A percentile compares a stretch with the other conserved stretches of the same genome.
phyloP scores from a whole-genome alignment of 2,888 invertebrate genomes.

The Megastigmus dorsalis region DNA sequence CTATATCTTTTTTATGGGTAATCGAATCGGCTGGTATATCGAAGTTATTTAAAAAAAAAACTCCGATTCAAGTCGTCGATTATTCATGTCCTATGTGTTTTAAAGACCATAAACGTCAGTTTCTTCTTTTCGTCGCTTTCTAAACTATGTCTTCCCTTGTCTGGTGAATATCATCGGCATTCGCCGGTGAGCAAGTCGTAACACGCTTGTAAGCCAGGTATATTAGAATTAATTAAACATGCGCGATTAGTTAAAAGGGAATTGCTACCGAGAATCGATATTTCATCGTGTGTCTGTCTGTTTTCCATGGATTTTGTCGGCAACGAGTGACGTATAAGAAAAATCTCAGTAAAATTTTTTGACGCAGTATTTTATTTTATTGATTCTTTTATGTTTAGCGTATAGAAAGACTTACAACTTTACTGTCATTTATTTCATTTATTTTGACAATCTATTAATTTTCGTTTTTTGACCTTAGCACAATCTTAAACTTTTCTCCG shows the following conservation, averaged over 20 bases:
- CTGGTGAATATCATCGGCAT: conserved; percentile 37
- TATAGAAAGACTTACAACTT: too few relatives aligned
- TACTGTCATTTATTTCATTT: too few relatives aligned
- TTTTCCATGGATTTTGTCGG: conserved; percentile 24
- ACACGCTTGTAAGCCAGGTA: conserved; percentile 33
- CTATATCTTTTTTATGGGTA: conserved; percentile 18
- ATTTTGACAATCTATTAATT: too few relatives aligned
- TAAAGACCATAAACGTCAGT: conserved; percentile 47
- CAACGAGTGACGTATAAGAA: too few relatives aligned
- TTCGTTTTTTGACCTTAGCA: too few relatives aligned
- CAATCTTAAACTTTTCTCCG: too few relatives aligned
- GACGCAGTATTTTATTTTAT: too few relatives aligned
- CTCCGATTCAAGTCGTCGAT: conserved; percentile 25
- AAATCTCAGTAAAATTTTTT: too few relatives aligned
- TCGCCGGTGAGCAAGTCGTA: conserved; percentile 29
- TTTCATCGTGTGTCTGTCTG: not conserved
- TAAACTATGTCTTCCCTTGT: conserved; percentile 27
- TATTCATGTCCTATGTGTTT: conserved; percentile 28
- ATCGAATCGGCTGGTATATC: not conserved
- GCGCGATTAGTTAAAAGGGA: conserved; percentile 38
- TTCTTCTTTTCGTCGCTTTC: conserved; percentile 15
- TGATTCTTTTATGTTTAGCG: too few relatives aligned
- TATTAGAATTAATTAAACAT: conserved; percentile 45
- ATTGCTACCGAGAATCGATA: conserved; percentile 45
- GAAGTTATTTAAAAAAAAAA: conserved; percentile 19